A percentile compares a stretch with the other conserved stretches of the same genome.
Conservation (phyloP, 2,888 invertebrate genomes). For the Sarcophaga subvicina region DNA sequence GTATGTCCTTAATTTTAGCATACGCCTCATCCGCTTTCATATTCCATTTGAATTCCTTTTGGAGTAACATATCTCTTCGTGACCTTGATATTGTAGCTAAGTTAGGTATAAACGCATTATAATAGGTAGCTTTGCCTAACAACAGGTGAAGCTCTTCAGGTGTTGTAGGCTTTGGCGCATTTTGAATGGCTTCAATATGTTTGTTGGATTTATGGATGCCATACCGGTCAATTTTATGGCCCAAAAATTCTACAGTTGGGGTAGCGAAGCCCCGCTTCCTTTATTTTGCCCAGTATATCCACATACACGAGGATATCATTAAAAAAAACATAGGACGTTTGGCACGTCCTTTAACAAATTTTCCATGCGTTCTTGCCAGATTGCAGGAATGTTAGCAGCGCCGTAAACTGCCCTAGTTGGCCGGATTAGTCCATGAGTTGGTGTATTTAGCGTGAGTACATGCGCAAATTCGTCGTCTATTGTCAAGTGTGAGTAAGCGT, state of each 20-base stretch:
- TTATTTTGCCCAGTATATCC: not conserved
- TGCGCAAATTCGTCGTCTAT: constrained; percentile 59
- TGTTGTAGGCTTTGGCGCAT: constrained; percentile 26
- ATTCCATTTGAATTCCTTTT: constrained; percentile 26
- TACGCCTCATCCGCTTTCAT: constrained; percentile 22
- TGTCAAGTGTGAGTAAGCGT: constrained; percentile 58
- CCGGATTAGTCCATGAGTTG: constrained; percentile 40
- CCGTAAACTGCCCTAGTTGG: constrained; percentile 42
- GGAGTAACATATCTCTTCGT: constrained; percentile 13
- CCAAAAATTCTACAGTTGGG: constrained; percentile 11
- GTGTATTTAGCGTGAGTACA: constrained; percentile 44
- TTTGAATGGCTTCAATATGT: constrained; percentile 16
- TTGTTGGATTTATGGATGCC: constrained; percentile 29
- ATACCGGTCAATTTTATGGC: constrained; percentile 34
- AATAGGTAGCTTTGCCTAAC: constrained; percentile 36
- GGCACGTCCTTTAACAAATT: not conserved
- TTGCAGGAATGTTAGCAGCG: constrained; percentile 40
- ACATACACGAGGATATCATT: constrained; percentile 41
- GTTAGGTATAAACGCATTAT: constrained; percentile 33
- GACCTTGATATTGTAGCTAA: constrained; percentile 30
- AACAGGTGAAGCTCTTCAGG: constrained; percentile 9
- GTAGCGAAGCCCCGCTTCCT: not conserved
- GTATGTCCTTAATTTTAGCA: constrained; percentile 16
- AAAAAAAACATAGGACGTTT: constrained; percentile 31
- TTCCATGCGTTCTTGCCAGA: constrained; percentile 42